A percentile compares a stretch with the other conserved stretches of the same genome.
These are phyloP conservation scores for Samia ricini DNA, from an alignment of 1,140 invertebrate species.

Conservation along the genomic window DNA sequence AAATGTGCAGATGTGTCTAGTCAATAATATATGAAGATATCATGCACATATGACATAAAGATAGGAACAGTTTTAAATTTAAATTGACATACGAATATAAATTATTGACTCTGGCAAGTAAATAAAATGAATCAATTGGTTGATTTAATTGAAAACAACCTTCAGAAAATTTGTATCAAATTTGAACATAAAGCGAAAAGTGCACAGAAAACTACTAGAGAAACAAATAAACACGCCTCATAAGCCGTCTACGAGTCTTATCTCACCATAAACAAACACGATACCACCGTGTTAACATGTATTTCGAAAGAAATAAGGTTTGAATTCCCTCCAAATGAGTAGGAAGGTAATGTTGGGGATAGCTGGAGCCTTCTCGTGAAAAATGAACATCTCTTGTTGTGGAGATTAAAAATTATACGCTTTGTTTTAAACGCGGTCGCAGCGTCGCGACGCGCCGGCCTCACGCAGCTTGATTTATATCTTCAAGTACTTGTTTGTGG, in stretches of 20 bases:
- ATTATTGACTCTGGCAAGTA: too few species aligned
- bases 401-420: slow-evolving; percentile 65
- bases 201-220: slow-evolving; percentile 13
- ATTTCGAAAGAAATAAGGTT: slow-evolving; percentile 15
- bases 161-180: background rate
- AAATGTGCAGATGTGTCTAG: too few species aligned
- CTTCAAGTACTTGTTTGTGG: background rate
- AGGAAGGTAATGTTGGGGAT: background rate
- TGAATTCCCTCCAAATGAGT: slow-evolving; percentile 1
- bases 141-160: background rate
- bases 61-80: too few species aligned
- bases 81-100: too few species aligned
- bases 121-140: background rate
- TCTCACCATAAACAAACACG: slow-evolving; percentile 13
- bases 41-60: too few species aligned
- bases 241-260: slow-evolving; percentile 38
- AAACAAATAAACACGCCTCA: slow-evolving; percentile 39
- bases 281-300: background rate
- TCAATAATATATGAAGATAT: too few species aligned
- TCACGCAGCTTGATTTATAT: background rate
- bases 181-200: background rate
- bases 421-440: slow-evolving; percentile 33
- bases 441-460: too few species aligned
- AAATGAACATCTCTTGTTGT: slow-evolving; percentile 64
- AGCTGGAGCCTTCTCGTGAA: slow-evolving; percentile 37